Percentiles rank a stretch among this genome's conserved stretches.
Evolutionary conservation across 2,113 vertebrate species (phyloP).

Genomic region (Phrynocephalus versicolor): DNA sequence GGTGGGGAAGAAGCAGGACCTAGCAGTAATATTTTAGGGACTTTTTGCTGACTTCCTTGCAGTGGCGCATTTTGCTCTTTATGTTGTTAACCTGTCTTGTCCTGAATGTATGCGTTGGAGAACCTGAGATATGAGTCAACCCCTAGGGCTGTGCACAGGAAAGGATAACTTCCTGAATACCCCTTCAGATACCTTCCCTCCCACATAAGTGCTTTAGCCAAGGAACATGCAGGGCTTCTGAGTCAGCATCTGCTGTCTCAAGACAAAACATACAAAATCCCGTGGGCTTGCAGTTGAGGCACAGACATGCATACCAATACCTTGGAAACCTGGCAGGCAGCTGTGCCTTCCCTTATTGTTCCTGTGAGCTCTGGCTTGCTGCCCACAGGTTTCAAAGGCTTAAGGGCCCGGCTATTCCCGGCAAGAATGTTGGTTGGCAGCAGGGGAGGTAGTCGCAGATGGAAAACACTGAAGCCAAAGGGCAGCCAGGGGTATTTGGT

Average conservation of each 20-base stretch:
- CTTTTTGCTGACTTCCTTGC: not conserved
- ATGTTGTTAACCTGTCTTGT: slow-evolving; percentile 36
- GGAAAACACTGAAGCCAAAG: slow-evolving; percentile 1
- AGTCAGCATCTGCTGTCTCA: slow-evolving; percentile 68
- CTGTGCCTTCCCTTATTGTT: slow-evolving; percentile 38
- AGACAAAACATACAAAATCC: slow-evolving; percentile 58
- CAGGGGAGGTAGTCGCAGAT: slow-evolving; percentile 36
- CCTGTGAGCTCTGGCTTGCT: slow-evolving; percentile 44
- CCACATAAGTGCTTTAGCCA: too few relatives aligned
- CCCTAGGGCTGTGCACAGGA: slow-evolving; percentile 67
- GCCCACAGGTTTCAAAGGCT: slow-evolving; percentile 37
- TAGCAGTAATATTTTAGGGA: slow-evolving; percentile 30
- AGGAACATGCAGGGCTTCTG: slow-evolving; percentile 61
- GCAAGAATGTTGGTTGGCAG: slow-evolving; percentile 49
- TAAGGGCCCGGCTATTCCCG: slow-evolving; percentile 39
- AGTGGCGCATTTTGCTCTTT: not conserved
- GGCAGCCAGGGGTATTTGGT: not conserved
- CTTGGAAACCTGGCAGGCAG: slow-evolving; percentile 56
- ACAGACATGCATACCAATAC: slow-evolving; percentile 11
- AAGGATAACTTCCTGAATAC: slow-evolving; percentile 38
- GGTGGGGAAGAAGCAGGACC: slow-evolving; percentile 10
- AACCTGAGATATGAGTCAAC: slow-evolving; percentile 59
- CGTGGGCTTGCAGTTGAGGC: slow-evolving; percentile 38
- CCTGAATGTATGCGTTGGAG: slow-evolving; percentile 32
- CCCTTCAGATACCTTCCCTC: not conserved